Conservation (phyloP, 2,888 invertebrate species). For the Halictus quadricinctus region DNA sequence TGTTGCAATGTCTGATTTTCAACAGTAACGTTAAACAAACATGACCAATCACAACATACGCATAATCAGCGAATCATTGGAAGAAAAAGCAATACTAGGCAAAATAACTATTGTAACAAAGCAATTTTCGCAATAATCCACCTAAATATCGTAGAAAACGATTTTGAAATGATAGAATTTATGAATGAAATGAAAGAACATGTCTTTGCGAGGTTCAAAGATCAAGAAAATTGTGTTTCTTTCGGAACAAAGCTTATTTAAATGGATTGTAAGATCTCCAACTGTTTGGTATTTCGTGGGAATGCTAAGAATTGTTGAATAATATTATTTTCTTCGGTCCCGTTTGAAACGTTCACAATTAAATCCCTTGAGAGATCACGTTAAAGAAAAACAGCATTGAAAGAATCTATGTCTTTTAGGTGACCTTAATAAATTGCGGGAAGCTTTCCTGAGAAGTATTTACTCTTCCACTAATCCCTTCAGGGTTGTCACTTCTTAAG, state of each 20-base stretch:
- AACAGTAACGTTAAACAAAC: background rate
- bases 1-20: no score
- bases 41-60: no score
- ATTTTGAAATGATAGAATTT: background rate
- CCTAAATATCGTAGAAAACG: background rate
- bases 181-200: no score
- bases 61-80: no score
- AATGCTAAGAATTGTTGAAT: background rate
- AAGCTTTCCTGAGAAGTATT: conserved; percentile 40
- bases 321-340: background rate
- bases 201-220: background rate
- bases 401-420: background rate
- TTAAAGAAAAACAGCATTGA: conserved; percentile 8
- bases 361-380: conserved; percentile 9
- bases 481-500: conserved; percentile 51
- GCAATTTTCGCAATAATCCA: background rate
- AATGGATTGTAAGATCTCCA: background rate
- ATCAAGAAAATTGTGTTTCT: background rate
- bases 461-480: conserved; percentile 52
- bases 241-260: background rate
- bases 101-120: background rate
- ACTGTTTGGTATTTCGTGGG: background rate
- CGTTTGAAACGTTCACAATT: conserved; percentile 19
- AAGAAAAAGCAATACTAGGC: background rate
- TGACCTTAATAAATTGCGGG: conserved; percentile 38